Base-by-base conservation (phyloP, 2,113 vertebrate genomes). In the Pogonocichla stellata region DNA sequence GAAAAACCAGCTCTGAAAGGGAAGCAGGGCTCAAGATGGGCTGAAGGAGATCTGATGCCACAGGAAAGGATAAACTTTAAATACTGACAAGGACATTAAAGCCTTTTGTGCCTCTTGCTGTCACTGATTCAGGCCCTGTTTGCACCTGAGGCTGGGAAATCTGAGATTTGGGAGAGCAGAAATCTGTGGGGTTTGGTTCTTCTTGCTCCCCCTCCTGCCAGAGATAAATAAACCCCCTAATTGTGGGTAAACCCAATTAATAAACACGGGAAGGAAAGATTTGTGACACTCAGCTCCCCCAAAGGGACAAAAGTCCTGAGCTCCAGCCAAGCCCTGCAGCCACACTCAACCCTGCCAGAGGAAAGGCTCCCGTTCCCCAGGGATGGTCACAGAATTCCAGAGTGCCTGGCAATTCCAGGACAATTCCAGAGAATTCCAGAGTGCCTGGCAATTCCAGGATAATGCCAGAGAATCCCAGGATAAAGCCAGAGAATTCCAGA, bases 141-240 rank as follows among this genome's bases (percentile, higher is more conserved):
- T 50, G 28, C 9, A 28, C 66, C 57, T 69, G 1, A 34, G 58
- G 50, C 54, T 25, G 29, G 45, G 42, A 69, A 58, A 77, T 12
- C 8, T 0, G 6, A 36, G 26, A 48, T 33, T 5, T 9, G 12
- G 1, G 33, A 38, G 9, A 54, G 38, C 0, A 42, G 38, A 64
- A 75, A n/a, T 8, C 33, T 5, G 1, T 0, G 14, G 34, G 8
- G 28, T 47, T 45, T 38, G 48, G 26, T 50, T 40, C 34, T 71
- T 17, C 12, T 14, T 2, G 0, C 12, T 14, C 17, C 29, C 36
- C 10, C 47, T 56, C 33, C 12, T 0, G 19, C 47, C 8, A 53
- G 42, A 12, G 7, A 18, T 2, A 54, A 79, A 43, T 2, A 9
- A 26, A 12, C 50, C 56, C 40, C 11, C 23, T 51, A 26, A 71